Evolutionary conservation across 2,113 vertebrate genomes (phyloP), one percentile per base, ranked within the genome.

Genomic region (Hippocampus comes): DNA sequence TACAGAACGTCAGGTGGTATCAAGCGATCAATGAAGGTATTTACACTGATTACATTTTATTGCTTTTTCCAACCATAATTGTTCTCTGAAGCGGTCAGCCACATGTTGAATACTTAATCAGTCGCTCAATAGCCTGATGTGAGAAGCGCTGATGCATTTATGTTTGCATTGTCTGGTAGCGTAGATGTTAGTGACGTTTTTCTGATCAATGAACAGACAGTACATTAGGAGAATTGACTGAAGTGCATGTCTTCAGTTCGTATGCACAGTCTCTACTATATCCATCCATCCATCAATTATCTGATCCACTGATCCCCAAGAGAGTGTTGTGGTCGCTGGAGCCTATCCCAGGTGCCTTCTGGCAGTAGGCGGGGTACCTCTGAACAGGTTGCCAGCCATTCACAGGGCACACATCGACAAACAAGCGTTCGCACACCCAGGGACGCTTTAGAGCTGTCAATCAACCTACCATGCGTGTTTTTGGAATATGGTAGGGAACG

Each of bases 21-120:
- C 18, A 67, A n/a, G 14, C 8, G 43, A 70, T 70, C 14, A 56
- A 17, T 67, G 4, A 2, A 30, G 7, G 20, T 9, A 43, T 60
- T 60, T 53, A 48, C 23, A 41, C 0, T 20, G 14, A 60, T n/a
- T 60, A 38, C 20, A 4, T 51, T 55, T 41, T 12, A 46, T 60
- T 69, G 30, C 27, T 20, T 21, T 65, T 53, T 69, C 42, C 27
- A 72, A 72, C 49, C 41, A 17, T 49, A 41, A 71, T 48, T 57
- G 17, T 41, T 43, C 25, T 74, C 34, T n/a, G 21, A 17, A 60
- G 23, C 20, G 46, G 56, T 63, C 27, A 55, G 56, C 21, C 48
- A 70, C 17, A 2, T 56, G 53, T 34, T 48, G 25, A 59, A 49
- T 23, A 38, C 21, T 63, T 18, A 65, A 46, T 73, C 65, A 68